Base-by-base conservation (phyloP, 2,797 vertebrate species). In the Thunnus albacares region DNA sequence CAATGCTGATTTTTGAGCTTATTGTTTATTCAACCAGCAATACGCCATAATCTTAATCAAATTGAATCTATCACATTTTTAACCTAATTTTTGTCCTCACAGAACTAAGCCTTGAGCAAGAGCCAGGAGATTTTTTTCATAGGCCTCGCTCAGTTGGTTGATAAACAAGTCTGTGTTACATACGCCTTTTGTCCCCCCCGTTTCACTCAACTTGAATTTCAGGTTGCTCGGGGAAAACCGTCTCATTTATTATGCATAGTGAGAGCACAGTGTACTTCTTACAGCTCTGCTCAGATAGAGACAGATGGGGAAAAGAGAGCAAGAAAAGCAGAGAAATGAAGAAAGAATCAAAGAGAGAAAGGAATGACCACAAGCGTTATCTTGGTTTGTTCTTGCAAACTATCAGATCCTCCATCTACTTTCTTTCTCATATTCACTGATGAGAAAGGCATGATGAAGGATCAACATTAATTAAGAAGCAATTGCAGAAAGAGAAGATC, bases 231-330 rank as follows among this genome's bases (percentile, higher is more conserved):
- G 72, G 73, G 72, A 83, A 91, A 86, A 80, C 70, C 72, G 53
- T 59, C 62, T 75, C 53, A 85, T 93, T 87, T 77, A 91, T 92
- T 89, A 92, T 92, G 77, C 71, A 90, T 83, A 52, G 68, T 65
- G 66, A 63, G 56, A 79, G 60, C 28, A 55, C 9, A 41, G 77
- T 18, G 69, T 65, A 52, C 60, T 72, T 80, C 53, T 74, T 45
- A 58, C 35, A 77, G 61, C 26, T 13, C 57, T 43, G 65, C 60
- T 71, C 59, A 73, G 76, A 79, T 24, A 38, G 47, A 77, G 65
- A 58, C 49, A 49, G 24, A 76, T 17, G 24, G 24, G 3, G 13
- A 35, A 67, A 71, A 55, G 41, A 52, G 45, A 67, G 49, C 47
- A 57, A 0, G 8, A 43, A 65, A 80, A 77, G 30, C 41, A 60